phyloP scores from a whole-genome alignment of 2,888 invertebrate genomes.

The Loripinus fragilis region DNA sequence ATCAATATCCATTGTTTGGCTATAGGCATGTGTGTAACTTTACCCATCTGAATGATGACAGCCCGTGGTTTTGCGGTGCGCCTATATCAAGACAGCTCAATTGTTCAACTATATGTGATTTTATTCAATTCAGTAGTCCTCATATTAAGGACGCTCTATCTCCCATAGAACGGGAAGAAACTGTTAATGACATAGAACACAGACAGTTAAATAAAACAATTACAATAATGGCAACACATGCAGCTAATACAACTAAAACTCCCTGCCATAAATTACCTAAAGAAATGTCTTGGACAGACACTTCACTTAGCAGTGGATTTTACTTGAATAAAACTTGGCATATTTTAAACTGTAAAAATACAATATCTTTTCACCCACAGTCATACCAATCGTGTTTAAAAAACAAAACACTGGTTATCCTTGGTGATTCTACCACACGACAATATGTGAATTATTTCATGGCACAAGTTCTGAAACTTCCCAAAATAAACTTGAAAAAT shows the following conservation, averaged over 20 bases:
- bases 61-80: constrained; percentile 45
- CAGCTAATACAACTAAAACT: background rate
- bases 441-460: constrained; percentile 38
- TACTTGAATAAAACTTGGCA: constrained; percentile 13
- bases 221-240: background rate
- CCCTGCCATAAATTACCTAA: constrained; percentile 15
- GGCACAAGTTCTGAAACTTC: constrained; percentile 20
- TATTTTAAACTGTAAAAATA: too few relatives aligned
- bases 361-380: background rate
- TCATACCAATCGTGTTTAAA: constrained; percentile 31
- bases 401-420: constrained; percentile 34
- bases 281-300: constrained; percentile 25
- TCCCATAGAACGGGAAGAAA: constrained; percentile 22
- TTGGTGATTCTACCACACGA: constrained; percentile 55
- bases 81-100: constrained; percentile 15
- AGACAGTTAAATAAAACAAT: constrained; percentile 18
- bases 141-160: background rate
- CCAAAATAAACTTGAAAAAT: constrained; percentile 11
- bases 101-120: constrained; percentile 38
- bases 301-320: too few relatives aligned
- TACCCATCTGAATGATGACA: constrained; percentile 32
- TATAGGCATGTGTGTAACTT: constrained; percentile 40
- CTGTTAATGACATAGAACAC: constrained; percentile 28
- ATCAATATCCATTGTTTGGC: constrained; percentile 27
- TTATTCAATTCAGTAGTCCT: constrained; percentile 20